A percentile compares a stretch with the other conserved stretches of the same genome.
phyloP scores from a whole-genome alignment of 2,113 vertebrate species.

The Pelecanus crispus region DNA sequence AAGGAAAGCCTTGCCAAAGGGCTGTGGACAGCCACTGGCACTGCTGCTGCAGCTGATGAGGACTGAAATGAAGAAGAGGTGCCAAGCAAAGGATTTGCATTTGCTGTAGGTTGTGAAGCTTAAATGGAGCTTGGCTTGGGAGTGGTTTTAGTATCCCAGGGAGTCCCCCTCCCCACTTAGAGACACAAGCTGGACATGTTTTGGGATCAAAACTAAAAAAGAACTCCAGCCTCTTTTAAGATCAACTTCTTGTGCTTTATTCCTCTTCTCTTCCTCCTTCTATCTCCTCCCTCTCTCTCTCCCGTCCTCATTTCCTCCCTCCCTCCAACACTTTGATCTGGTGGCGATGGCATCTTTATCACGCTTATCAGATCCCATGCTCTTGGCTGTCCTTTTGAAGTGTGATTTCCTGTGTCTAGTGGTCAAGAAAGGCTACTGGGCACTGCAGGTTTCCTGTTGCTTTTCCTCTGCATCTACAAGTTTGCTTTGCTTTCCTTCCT shows the following conservation, averaged over 20 bases:
- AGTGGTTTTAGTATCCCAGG: neutral
- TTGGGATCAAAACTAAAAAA: neutral
- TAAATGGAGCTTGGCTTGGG: neutral
- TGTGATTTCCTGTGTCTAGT: conserved; percentile 31
- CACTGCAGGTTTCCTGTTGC: conserved; percentile 40
- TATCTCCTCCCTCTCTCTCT: neutral
- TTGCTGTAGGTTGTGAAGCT: neutral
- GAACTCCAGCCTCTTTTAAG: neutral
- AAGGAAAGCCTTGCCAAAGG: conserved; percentile 1
- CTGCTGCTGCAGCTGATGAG: conserved; percentile 5
- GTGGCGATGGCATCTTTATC: conserved; percentile 6
- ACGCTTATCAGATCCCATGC: conserved; percentile 19
- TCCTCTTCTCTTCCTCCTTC: neutral
- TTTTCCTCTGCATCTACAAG: conserved; percentile 32
- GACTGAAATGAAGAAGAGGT: neutral
- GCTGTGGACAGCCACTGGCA: neutral
- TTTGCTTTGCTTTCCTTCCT: conserved; percentile 45
- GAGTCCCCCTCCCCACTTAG: neutral
- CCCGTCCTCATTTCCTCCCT: neutral
- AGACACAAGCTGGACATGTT: neutral
- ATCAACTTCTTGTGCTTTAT: neutral
- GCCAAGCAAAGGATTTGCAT: neutral
- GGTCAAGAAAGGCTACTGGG: conserved; percentile 27
- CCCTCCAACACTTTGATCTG: conserved; percentile 23
- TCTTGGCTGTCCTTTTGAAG: conserved; percentile 43